Base-by-base conservation (phyloP, 2,888 invertebrate species). In the Aromia moschata region DNA sequence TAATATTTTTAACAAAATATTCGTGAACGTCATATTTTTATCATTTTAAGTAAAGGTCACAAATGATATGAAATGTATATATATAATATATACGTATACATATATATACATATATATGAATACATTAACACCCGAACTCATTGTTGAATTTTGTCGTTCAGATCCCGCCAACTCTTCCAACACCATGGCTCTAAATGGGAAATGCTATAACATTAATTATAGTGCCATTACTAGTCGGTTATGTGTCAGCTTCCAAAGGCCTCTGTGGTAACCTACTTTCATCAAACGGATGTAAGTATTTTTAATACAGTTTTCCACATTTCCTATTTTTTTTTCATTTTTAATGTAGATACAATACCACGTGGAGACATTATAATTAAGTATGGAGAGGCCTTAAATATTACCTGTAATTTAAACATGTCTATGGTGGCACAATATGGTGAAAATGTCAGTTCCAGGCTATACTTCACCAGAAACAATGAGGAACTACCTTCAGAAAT, bases 361-460 rank as follows among this genome's bases (percentile, higher is more conserved):
- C 12, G 38, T 14, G 79, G 80, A 18, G 80, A 80, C 68, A 78
- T 80, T 58, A 76, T 81, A 52, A 76, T 90, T 49, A 81, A 82
- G 63, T 83, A 85, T 72, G 89, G 90, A 1, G 72, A 84, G 15
- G 83, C 88, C 1, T 78, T 91, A 70, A 84, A 86, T 71, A 85
- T 91, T 69, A 84, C 81, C 58, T 91, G 91, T 78, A 81, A 85
- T 58, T 81, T 89, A 41, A 80, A 84, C 70, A 81, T 84, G 60
- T 77, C 81, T 41, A 79, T 80, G 58, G 74, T 77, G 0, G 76
- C 81, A 15, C 79, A 81, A 33, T 80, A 83, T 67, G 81, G 84
- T 15, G 80, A 81, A 70, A 86, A 87, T 75, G 76, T 84, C 9
- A 82, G 82, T 62, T 66, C 65, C 7, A 71, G 82, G 66, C 76